Base-by-base conservation (phyloP, 2,888 invertebrate genomes). In the Melieria crassipennis region DNA sequence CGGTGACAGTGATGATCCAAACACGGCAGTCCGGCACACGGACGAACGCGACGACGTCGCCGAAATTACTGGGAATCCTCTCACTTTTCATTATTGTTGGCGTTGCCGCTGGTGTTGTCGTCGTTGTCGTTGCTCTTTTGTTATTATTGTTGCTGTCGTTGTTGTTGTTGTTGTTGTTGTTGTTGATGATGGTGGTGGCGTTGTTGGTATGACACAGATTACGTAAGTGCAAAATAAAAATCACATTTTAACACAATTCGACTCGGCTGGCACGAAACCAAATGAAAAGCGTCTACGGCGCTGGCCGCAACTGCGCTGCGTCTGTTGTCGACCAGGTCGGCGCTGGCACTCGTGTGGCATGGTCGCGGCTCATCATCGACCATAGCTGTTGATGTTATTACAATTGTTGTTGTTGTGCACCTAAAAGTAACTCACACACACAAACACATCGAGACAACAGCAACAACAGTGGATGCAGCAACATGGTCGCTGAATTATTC, bases 11-110 rank as follows among this genome's bases (percentile, higher is more conserved):
- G 30, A 30, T 30, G 30, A 30, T 7, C 13, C 56, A 13, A 56
- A 5, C 56, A 56, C 16, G 9, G 30, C 30, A 16, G 56, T 16
- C 16, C 46, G 46, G 16, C 47, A 13, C 4, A 62, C n/a, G 47
- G 30, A 42, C 57, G n/a, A 45, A 10, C 55, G 46, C 13, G 46
- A 6, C 13, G 7, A 56, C 58, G 58, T 46, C 61, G 10, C 43
- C 30, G 46, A 58, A 65, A 47, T 70, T 72, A 73, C 71, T 83
- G 83, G 84, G 83, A 84, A 83, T 84, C 84, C 84, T 83, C 83
- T 83, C 84, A 83, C 83, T 84, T 84, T 83, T 79, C 80, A 79
- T 78, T 71, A 46, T 68, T 70, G 67, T 47, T 72, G 64, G 63
- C 64, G 16, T 62, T 75, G 74, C 55, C 61, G 72, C 68, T 60